Evolutionary conservation across 2,113 vertebrate genomes (phyloP).

Genomic region (Peromyscus polionotus): DNA sequence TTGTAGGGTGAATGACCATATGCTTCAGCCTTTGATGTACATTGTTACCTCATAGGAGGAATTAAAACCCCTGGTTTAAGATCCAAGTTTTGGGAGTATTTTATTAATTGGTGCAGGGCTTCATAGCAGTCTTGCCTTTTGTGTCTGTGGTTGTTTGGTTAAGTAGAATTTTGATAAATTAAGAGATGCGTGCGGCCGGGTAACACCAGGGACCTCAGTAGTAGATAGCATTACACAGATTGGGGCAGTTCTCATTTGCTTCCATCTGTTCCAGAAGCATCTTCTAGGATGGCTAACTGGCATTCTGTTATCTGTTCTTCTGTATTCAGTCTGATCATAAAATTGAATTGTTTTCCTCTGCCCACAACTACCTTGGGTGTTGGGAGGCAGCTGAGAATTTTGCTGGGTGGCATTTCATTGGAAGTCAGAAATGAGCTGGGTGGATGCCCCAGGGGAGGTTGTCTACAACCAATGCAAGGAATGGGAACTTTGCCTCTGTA

Average conservation of each 20-base stretch:
- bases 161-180: constrained; percentile 44
- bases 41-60: neutral
- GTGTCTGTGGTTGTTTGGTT: neutral
- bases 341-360: constrained; percentile 35
- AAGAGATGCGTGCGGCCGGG: neutral
- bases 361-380: neutral
- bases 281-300: neutral
- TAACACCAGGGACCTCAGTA: neutral
- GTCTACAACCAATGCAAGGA: neutral
- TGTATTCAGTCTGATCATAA: constrained; percentile 1
- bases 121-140: neutral
- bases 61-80: constrained; percentile 39
- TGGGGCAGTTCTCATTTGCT: neutral
- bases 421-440: constrained; percentile 26
- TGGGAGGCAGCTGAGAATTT: constrained; percentile 19
- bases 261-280: neutral
- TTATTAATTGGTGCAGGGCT: neutral
- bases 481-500: neutral
- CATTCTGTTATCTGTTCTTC: constrained; percentile 3
- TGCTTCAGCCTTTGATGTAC: neutral
- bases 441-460: neutral
- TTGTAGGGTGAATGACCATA: constrained; percentile 19
- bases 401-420: constrained; percentile 23
- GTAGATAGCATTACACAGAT: neutral
- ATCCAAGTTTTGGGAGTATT: constrained; percentile 45